Evolutionary conservation across 2,797 vertebrate genomes (phyloP).

Genomic region (Sebastes dallii): DNA sequence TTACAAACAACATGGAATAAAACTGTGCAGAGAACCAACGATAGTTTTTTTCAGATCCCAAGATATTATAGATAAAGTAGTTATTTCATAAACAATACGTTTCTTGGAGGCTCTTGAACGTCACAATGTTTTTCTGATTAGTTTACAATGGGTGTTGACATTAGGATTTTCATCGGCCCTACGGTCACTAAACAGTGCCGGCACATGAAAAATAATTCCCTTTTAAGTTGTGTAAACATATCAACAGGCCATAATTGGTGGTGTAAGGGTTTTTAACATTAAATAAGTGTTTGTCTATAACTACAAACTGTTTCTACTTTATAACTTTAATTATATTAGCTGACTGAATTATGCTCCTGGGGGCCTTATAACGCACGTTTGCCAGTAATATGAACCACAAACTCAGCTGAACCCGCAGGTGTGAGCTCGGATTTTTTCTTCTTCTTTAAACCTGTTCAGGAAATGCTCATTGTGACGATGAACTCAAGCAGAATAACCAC

Average conservation of each 20-base stretch:
- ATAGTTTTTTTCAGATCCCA: neutral
- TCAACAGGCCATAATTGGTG: slow-evolving; percentile 26
- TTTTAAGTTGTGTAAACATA: slow-evolving; percentile 27
- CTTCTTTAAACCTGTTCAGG: slow-evolving; percentile 9
- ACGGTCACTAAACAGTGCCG: neutral
- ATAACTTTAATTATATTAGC: slow-evolving; percentile 34
- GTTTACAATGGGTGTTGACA: slow-evolving; percentile 12
- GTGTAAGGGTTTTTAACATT: neutral
- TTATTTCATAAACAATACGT: neutral
- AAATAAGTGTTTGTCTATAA: slow-evolving; percentile 9
- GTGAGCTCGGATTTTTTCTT: neutral
- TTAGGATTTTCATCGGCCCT: neutral
- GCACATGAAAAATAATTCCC: neutral
- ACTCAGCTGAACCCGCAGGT: slow-evolving; percentile 38
- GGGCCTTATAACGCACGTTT: neutral
- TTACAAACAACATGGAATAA: slow-evolving; percentile 53
- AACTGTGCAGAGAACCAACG: slow-evolving; percentile 19
- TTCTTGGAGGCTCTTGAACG: neutral
- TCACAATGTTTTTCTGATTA: neutral
- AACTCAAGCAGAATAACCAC: slow-evolving; percentile 42
- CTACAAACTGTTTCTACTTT: slow-evolving; percentile 7
- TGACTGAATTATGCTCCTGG: slow-evolving; percentile 35
- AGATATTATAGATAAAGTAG: neutral
- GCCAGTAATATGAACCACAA: slow-evolving; percentile 12
- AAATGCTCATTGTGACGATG: slow-evolving; percentile 42